These are phyloP conservation scores for Adela reaumurella DNA, from an alignment of 2,888 invertebrate species.

Conservation along the genomic window DNA sequence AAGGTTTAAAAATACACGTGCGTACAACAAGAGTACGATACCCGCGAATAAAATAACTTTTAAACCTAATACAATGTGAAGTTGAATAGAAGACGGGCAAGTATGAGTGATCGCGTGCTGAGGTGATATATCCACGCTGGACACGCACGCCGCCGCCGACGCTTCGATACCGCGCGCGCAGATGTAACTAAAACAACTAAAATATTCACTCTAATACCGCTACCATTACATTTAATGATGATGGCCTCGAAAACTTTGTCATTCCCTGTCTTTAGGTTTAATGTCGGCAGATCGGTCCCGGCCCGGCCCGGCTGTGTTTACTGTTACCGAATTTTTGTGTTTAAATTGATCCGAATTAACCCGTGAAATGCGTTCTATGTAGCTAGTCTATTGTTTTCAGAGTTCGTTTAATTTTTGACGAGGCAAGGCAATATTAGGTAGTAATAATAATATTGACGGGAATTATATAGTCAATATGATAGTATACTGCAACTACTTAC, in stretches of 20 bases:
- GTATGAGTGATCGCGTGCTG: slow-evolving; percentile 29
- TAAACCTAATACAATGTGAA: not conserved
- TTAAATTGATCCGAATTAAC: no score
- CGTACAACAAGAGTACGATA: no score
- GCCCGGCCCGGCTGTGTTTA: slow-evolving; percentile 4
- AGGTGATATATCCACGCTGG: not conserved
- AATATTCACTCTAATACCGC: slow-evolving; percentile 42
- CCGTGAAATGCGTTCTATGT: slow-evolving; percentile 4
- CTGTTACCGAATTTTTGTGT: not conserved
- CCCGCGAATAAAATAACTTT: no score
- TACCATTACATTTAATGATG: slow-evolving; percentile 44
- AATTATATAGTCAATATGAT: no score
- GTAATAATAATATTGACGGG: no score
- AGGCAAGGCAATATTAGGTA: no score
- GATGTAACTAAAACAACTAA: slow-evolving; percentile 40
- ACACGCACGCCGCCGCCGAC: slow-evolving; percentile 11
- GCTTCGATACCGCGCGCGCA: slow-evolving; percentile 23
- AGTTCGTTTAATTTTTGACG: no score
- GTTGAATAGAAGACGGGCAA: slow-evolving; percentile 3
- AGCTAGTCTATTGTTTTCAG: no score
- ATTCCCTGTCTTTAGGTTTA: slow-evolving; percentile 16
- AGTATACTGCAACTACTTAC: no score
- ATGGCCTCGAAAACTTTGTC: slow-evolving; percentile 39
- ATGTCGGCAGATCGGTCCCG: slow-evolving; percentile 10
- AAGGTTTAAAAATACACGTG: no score